Percentiles rank a stretch among this genome's conserved stretches.
Evolutionary conservation across 2,797 vertebrate species (phyloP).

Genomic region (Aselliscus stoliczkanus): DNA sequence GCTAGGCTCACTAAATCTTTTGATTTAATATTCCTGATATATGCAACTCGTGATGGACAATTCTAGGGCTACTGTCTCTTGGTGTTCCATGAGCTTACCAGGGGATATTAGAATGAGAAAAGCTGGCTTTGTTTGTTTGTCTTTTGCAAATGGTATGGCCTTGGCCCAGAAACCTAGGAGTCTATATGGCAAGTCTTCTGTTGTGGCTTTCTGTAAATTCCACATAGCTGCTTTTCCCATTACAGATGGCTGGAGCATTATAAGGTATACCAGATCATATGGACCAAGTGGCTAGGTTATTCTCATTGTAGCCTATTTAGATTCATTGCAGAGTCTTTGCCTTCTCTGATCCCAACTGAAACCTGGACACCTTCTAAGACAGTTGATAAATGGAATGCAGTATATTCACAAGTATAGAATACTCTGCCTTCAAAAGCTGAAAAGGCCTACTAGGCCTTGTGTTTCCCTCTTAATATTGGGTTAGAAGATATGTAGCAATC

Average conservation of each 20-base stretch:
- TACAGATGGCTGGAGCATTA: background rate
- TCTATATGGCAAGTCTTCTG: background rate
- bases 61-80: background rate
- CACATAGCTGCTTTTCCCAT: background rate
- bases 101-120: background rate
- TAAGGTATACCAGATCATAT: background rate
- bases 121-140: background rate
- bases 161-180: background rate
- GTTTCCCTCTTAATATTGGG: background rate
- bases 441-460: background rate
- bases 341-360: background rate
- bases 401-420: background rate
- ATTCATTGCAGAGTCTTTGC: background rate
- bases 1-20: background rate
- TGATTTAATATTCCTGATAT: background rate
- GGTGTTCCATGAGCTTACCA: background rate
- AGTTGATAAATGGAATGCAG: background rate
- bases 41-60: background rate
- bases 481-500: background rate
- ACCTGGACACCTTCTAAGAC: background rate
- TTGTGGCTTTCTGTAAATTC: background rate
- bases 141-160: background rate
- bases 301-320: background rate
- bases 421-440: background rate
- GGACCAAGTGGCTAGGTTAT: background rate